Evolutionary conservation across 2,113 vertebrate genomes (phyloP), one percentile per base, ranked within the genome.

Genomic region (Bucco capensis): DNA sequence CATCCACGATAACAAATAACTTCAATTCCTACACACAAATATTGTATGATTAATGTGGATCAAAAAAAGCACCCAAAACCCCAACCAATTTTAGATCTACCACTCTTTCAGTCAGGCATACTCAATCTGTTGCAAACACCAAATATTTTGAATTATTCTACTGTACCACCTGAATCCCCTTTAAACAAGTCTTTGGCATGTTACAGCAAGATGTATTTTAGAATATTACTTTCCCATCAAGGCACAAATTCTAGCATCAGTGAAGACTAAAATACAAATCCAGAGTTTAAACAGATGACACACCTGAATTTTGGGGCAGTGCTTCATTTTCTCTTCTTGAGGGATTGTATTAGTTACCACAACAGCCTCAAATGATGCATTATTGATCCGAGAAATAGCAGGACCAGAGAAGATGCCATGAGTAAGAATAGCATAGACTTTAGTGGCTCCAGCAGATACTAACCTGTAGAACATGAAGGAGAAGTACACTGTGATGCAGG

Each of bases 311-410:
- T 99, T 99, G 8, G 98, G 97, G 94, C 99, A 99, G 19, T 98
- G 98, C 74, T 98, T 99, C 98, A 99, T 99, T 95, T 99, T 99
- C 93, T 99, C 99, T 57, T 99, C 99, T 85, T 99, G 99, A 1
- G 99, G 99, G 91, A 99, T 99, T 86, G 99, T 99, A 96, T 99
- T 99, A 75, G 99, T 99, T 86, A 99, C 99, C 38, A 99, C 99
- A 79, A 99, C 98, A 19, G 99, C 99, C 94, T 99, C 99, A 74
- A 99, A 99, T 0, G 98, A 96, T 31, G 99, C 99, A 70, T 97
- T 98, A 96, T 99, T 99, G 88, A 99, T 99, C 67, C 98, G 98
- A 51, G 98, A 98, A 93, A 99, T 99, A 53, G 99, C 99, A 16
- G 99, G 99, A 25, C 99, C 98, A 27, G 99, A 99, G 96, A 99